phyloP scores from a whole-genome alignment of 2,888 invertebrate genomes.

The Reticulitermes lucifugus region DNA sequence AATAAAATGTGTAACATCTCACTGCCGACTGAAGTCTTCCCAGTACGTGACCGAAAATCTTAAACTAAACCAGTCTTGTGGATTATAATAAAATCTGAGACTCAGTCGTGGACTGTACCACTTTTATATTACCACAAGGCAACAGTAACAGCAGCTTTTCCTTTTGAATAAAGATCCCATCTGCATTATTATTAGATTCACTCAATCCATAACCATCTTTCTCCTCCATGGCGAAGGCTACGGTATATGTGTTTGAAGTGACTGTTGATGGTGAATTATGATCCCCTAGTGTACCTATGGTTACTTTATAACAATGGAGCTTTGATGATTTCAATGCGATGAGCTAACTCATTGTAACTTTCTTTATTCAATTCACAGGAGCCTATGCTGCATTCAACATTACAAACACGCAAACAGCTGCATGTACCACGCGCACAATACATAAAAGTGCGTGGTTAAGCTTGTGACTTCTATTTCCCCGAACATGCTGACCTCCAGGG shows the following conservation, averaged over 20 bases:
- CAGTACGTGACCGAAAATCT: not conserved
- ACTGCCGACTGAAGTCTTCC: not conserved
- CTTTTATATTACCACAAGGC: not conserved
- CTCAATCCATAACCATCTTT: not conserved
- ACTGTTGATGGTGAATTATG: conserved; percentile 9
- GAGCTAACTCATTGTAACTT: not conserved
- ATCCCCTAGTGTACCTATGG: not conserved
- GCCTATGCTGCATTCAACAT: not conserved
- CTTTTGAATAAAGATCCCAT: not conserved
- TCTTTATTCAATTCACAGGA: not conserved
- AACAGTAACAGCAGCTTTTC: not conserved
- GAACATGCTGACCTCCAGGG: no score
- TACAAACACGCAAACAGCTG: conserved; percentile 18
- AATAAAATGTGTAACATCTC: not conserved
- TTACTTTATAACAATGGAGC: not conserved
- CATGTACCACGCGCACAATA: not conserved
- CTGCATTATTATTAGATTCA: no score
- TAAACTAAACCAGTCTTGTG: not conserved
- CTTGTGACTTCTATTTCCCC: no score
- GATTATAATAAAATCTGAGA: not conserved
- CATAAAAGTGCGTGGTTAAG: no score
- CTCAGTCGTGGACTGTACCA: not conserved
- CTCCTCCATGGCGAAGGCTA: not conserved
- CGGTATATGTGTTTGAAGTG: not conserved
- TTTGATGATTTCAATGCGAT: conserved; percentile 5